Evolutionary conservation across 2,888 invertebrate genomes (phyloP).

Genomic region (Phengaris arion): DNA sequence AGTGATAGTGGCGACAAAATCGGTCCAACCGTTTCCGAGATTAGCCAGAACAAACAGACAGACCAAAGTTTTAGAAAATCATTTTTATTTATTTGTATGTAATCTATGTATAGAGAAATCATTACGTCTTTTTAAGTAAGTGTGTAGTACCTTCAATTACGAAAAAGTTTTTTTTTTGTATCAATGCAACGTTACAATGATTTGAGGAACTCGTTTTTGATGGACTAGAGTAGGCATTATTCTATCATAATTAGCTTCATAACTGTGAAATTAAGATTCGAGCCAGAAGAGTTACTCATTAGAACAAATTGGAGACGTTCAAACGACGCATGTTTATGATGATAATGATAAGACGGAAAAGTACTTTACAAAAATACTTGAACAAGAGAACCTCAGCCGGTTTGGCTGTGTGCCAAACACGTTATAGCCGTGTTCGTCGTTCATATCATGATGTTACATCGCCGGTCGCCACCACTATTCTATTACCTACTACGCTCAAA

Average conservation of each 20-base stretch:
- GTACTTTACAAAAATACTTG: neutral
- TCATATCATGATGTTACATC: neutral
- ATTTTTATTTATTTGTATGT: too few species aligned
- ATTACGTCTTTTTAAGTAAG: too few species aligned
- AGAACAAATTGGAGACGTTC: neutral
- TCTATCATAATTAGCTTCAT: too few species aligned
- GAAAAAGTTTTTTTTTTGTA: too few species aligned
- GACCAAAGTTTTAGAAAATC: neutral
- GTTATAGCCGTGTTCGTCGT: neutral
- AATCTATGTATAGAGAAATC: too few species aligned
- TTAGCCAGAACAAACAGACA: neutral
- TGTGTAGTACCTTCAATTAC: too few species aligned
- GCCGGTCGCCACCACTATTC: neutral
- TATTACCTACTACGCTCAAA: neutral
- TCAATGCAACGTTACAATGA: too few species aligned
- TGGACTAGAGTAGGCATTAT: too few species aligned
- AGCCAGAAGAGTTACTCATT: neutral
- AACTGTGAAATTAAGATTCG: neutral
- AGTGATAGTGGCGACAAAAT: too few species aligned
- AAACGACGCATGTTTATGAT: neutral
- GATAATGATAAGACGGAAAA: neutral
- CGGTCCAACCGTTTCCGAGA: too few species aligned
- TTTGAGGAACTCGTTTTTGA: too few species aligned
- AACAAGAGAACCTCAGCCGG: neutral
- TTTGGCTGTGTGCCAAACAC: neutral